A percentile compares a stretch with the other conserved stretches of the same genome.
Evolutionary conservation across 2,888 invertebrate species (phyloP).

Genomic region (Agonopterix subpropinquella): DNA sequence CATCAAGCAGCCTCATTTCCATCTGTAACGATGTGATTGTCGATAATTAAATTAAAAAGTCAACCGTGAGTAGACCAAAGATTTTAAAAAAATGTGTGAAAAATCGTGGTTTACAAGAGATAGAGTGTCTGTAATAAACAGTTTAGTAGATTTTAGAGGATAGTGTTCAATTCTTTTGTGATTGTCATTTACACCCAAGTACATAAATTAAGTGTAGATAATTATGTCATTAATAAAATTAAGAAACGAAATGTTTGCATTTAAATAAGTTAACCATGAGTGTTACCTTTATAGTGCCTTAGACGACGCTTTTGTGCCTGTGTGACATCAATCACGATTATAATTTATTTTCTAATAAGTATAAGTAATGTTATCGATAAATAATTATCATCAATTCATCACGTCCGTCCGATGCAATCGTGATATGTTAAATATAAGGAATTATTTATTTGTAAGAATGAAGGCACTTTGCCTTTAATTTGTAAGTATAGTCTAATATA

Average conservation of each 20-base stretch:
- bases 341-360: not conserved
- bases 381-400: not conserved
- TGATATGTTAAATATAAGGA: constrained; percentile 1
- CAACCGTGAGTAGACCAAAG: constrained; percentile 19
- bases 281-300: constrained; percentile 40
- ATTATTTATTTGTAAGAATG: not conserved
- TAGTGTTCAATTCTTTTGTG: not conserved
- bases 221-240: too few species aligned
- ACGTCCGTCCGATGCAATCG: constrained; percentile 7
- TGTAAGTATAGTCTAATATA: constrained; percentile 50
- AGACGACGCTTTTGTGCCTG: constrained; percentile 18
- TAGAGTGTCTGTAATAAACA: not conserved
- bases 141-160: not conserved
- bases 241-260: not conserved
- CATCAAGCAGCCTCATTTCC: not conserved
- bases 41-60: constrained; percentile 5
- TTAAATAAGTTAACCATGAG: constrained; percentile 18
- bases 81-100: constrained; percentile 4
- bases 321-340: not conserved
- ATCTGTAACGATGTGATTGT: not conserved
- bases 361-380: too few species aligned
- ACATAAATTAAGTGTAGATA: too few species aligned
- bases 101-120: not conserved
- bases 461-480: constrained; percentile 1
- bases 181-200: not conserved